Evolutionary conservation across 2,113 vertebrate species (phyloP).

Genomic region (Heteronetta atricapilla): DNA sequence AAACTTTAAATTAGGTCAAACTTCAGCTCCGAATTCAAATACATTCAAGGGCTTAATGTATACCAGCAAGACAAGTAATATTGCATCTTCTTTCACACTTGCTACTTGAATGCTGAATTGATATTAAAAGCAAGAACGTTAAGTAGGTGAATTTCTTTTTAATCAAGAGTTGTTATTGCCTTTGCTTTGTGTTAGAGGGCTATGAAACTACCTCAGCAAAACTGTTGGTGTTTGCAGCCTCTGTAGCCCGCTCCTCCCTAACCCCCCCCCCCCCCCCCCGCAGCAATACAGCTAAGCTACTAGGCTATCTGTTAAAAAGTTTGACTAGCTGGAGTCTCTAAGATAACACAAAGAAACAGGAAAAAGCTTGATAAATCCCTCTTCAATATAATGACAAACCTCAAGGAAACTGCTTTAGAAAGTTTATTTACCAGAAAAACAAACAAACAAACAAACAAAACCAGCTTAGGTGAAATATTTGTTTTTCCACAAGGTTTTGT

Average conservation of each 20-base stretch:
- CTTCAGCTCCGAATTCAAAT: slow-evolving; percentile 40
- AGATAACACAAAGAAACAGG: slow-evolving; percentile 50
- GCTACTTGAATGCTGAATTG: slow-evolving; percentile 20
- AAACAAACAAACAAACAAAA: too few species aligned
- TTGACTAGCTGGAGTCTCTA: slow-evolving; percentile 53
- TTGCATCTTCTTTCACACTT: slow-evolving; percentile 4
- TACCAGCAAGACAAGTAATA: not conserved
- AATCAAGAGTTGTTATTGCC: slow-evolving; percentile 30
- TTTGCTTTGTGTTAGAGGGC: slow-evolving; percentile 45
- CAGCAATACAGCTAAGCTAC: slow-evolving; percentile 30
- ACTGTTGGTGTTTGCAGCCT: slow-evolving; percentile 38
- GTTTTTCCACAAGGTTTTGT: not conserved
- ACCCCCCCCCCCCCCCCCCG: not conserved
- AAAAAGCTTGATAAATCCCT: slow-evolving; percentile 37
- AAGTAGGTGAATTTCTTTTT: slow-evolving; percentile 56
- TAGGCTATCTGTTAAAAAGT: slow-evolving; percentile 52
- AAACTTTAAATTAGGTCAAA: slow-evolving; percentile 57
- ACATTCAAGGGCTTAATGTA: slow-evolving; percentile 12
- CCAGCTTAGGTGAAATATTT: not conserved
- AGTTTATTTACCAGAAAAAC: not conserved
- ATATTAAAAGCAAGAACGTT: slow-evolving; percentile 31
- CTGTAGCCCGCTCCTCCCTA: not conserved
- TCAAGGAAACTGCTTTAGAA: slow-evolving; percentile 6
- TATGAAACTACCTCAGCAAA: slow-evolving; percentile 57
- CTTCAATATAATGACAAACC: slow-evolving; percentile 31